Base-by-base conservation (phyloP, 2,888 invertebrate genomes). In the Caradrina kadenii region DNA sequence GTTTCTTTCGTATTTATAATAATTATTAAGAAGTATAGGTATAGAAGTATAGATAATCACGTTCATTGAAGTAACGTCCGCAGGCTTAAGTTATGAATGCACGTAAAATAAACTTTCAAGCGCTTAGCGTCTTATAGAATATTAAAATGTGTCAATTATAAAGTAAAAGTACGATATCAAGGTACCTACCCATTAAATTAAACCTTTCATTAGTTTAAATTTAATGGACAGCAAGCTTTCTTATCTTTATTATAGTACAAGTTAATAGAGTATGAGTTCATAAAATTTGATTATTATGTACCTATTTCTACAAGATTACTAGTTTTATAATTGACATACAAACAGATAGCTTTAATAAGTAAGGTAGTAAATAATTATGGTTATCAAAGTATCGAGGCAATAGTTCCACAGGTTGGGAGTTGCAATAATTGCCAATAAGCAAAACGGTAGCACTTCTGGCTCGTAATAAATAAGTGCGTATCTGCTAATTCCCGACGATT, bases 401-500 rank as follows among this genome's bases (percentile, higher is more conserved):
- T 67, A 64, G 50, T 73, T 73, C 63, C 63, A 65, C 21, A 56
- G 56, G 42, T 72, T 19, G 21, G 39, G 50, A 68, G 58, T 65
- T 76, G 58, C 60, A 61, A 72, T 78, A 62, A 66, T 72, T 81
- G 63, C 63, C 56, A 78, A 63, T 78, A 59, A 77, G 71, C 79
- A 60, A 83, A 84, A 86, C 85, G 76, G 87, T 87, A 85, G 86
- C 84, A 79, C 65, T 81, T 80, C 81, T 72, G 60, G 65, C 70
- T 71, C 61, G 70, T 81, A 78, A 83, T 86, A 86, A 87, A 87
- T 87, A 88, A 82, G 81, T 74, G 76, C 74, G 83, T 87, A 87
- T 86, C 86, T 83, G 82, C 85, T 88, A 90, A 92, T 91, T 90
- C 89, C 80, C 72, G 67, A 74, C 83, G 80, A 89, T 89, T 89